Evolutionary conservation across 2,888 invertebrate species (phyloP).

Genomic region (Nemapogon koenigi): DNA sequence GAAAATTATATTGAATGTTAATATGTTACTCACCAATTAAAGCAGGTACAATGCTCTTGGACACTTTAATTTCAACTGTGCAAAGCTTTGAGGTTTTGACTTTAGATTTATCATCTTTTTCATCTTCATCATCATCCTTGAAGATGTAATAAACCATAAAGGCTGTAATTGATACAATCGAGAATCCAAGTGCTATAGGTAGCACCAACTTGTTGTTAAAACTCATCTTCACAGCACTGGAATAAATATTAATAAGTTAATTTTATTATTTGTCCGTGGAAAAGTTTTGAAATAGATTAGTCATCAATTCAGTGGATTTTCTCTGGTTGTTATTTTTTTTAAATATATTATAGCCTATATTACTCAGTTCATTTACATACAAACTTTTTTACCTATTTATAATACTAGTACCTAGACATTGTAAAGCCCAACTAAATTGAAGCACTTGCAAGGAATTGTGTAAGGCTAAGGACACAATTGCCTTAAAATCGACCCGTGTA

Average conservation of each 20-base stretch:
- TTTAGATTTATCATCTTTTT: slow-evolving; percentile 27
- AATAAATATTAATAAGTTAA: slow-evolving; percentile 2
- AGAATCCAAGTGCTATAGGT: slow-evolving; percentile 69
- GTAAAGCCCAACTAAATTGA: no score
- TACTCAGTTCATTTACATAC: no score
- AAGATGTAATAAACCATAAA: slow-evolving; percentile 73
- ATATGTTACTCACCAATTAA: slow-evolving; percentile 62
- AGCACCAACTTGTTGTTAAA: slow-evolving; percentile 38
- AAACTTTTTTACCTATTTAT: no score
- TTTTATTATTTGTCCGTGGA: background rate
- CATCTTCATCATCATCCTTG: slow-evolving; percentile 67
- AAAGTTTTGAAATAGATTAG: background rate
- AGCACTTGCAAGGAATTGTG: no score
- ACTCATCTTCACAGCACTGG: slow-evolving; percentile 35
- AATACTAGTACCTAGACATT: no score
- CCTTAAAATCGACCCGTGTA: no score
- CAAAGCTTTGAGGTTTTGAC: slow-evolving; percentile 40
- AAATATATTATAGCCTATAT: no score
- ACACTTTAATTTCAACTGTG: slow-evolving; percentile 64
- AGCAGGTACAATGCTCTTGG: slow-evolving; percentile 68
- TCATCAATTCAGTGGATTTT: background rate
- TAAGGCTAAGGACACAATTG: no score
- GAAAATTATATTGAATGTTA: background rate
- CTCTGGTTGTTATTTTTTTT: no score
- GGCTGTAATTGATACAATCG: slow-evolving; percentile 72